phyloP scores from a whole-genome alignment of 37 sponge, comb jelly and placozoan species.

The Ephydatia muelleri region DNA sequence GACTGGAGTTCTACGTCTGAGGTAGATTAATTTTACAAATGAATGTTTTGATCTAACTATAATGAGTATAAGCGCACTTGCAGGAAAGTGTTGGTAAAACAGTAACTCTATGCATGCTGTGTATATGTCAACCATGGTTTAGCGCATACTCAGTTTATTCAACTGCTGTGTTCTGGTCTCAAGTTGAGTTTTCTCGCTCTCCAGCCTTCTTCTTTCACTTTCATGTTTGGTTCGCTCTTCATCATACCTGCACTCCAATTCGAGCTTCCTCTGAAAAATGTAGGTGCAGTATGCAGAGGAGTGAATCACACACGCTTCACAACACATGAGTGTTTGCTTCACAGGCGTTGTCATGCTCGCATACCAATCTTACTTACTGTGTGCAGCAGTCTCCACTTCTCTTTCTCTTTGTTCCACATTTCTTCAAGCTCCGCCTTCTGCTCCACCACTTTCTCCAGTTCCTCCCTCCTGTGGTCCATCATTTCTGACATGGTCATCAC shows the following conservation, averaged over 20 bases:
- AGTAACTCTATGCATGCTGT: neutral
- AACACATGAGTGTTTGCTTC: neutral
- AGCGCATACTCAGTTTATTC: neutral
- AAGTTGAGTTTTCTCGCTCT: slow-evolving; percentile 47
- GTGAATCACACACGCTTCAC: neutral
- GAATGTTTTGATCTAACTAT: neutral
- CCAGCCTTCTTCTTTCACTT: slow-evolving; percentile 20
- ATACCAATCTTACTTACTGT: slow-evolving; percentile 4
- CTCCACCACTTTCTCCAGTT: slow-evolving; percentile 26
- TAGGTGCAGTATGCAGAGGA: neutral
- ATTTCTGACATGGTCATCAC: slow-evolving; percentile 42
- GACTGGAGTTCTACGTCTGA: slow-evolving; percentile 31
- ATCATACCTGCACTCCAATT: slow-evolving; percentile 61
- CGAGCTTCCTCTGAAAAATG: slow-evolving; percentile 38
- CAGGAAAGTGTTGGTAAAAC: neutral
- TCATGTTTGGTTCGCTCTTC: slow-evolving; percentile 53
- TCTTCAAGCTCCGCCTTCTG: slow-evolving; percentile 61
- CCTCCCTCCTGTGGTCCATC: slow-evolving; percentile 57
- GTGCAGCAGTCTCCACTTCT: slow-evolving; percentile 45
- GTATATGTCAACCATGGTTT: neutral
- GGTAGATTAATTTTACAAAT: neutral
- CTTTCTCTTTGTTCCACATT: slow-evolving; percentile 70
- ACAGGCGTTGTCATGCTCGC: neutral
- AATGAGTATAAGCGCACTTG: neutral
- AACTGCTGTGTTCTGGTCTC: slow-evolving; percentile 57